Percentiles rank a stretch among this genome's conserved stretches.
Evolutionary conservation across 2,113 vertebrate species (phyloP).

Genomic region (Rhadina sibilatrix): DNA sequence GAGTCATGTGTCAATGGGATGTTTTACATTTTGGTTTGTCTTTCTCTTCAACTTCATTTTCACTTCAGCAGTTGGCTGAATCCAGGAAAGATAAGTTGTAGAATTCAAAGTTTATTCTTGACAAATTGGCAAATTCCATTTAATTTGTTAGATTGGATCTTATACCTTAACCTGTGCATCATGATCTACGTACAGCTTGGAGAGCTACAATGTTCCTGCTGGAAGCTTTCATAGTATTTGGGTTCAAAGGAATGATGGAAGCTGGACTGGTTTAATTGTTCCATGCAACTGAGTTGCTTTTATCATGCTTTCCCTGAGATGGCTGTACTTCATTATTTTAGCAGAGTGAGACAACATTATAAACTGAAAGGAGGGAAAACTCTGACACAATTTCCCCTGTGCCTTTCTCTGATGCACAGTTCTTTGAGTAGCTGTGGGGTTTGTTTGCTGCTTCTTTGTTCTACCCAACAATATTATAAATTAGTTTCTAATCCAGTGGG

Average conservation of each 20-base stretch:
- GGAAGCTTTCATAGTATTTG: neutral
- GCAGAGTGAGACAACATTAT: neutral
- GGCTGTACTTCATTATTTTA: neutral
- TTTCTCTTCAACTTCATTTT: neutral
- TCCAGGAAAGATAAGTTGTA: neutral
- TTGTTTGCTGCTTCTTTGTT: neutral
- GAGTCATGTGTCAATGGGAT: accelerated
- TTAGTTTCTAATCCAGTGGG: slow-evolving; percentile 2
- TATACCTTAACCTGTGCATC: neutral
- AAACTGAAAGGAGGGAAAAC: neutral
- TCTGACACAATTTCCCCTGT: neutral
- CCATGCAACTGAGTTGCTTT: neutral
- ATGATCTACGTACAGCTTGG: neutral
- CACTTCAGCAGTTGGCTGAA: neutral
- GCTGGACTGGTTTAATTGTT: neutral
- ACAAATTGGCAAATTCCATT: neutral
- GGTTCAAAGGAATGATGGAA: neutral
- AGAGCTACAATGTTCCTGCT: neutral
- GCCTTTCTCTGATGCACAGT: neutral
- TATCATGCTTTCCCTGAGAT: neutral
- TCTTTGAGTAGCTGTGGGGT: neutral
- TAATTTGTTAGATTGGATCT: neutral
- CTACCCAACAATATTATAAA: slow-evolving; percentile 3
- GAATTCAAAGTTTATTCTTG: neutral
- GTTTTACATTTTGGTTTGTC: neutral